Conservation (phyloP, 2,113 vertebrate species). For the Electrona antarctica region DNA sequence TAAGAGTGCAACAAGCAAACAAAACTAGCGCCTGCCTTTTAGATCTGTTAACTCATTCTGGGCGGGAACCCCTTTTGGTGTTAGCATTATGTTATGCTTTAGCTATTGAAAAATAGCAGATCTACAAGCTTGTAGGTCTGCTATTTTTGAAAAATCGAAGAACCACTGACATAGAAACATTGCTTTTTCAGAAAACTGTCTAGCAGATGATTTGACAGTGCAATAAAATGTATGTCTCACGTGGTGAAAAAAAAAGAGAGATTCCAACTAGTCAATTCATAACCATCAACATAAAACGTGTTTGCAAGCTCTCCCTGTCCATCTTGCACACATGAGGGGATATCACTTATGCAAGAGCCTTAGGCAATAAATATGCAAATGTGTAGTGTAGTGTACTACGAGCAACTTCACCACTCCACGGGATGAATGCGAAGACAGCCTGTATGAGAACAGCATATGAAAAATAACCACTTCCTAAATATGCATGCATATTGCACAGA, state of each 20-base stretch:
- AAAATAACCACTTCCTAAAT: slow-evolving; percentile 43
- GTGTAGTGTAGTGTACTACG: slow-evolving; percentile 20
- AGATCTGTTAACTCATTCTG: slow-evolving; percentile 22
- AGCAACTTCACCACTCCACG: slow-evolving; percentile 23
- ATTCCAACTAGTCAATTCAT: neutral
- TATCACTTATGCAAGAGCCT: slow-evolving; percentile 37
- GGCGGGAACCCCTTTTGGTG: no score
- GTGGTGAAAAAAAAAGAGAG: neutral
- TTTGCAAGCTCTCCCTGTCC: slow-evolving; percentile 17
- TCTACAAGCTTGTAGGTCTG: no score
- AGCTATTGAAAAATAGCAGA: no score
- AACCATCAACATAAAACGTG: slow-evolving; percentile 6
- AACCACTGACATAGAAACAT: no score
- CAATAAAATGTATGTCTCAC: slow-evolving; percentile 16
- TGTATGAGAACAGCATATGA: slow-evolving; percentile 28
- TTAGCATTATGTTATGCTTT: no score
- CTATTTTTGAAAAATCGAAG: no score
- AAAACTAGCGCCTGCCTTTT: slow-evolving; percentile 3
- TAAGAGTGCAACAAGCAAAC: neutral
- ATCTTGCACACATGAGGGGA: slow-evolving; percentile 43
- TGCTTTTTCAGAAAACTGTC: no score
- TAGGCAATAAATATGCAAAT: slow-evolving; percentile 64
- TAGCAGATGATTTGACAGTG: slow-evolving; percentile 15
- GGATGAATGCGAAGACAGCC: slow-evolving; percentile 7
- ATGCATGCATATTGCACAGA: slow-evolving; percentile 27